Percentiles rank a stretch among this genome's conserved stretches.
These are phyloP conservation scores for Apostichopus japonicus DNA, from an alignment of 35 echinoderm and acorn worm species.

Conservation along the genomic window DNA sequence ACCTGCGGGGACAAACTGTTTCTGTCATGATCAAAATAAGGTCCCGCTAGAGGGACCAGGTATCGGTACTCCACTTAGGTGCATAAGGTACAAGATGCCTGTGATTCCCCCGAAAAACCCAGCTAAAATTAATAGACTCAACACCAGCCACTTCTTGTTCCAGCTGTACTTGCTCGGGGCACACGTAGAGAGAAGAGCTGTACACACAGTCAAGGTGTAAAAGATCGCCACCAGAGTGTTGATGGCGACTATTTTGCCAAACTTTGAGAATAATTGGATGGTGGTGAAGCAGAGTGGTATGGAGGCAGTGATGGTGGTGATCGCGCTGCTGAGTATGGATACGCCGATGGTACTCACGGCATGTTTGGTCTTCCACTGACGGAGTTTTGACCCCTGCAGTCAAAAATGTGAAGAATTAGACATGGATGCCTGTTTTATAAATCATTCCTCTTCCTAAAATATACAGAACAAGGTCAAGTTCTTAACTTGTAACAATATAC, in stretches of 20 bases:
- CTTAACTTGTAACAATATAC: no score
- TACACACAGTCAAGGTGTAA: slow-evolving; percentile 89
- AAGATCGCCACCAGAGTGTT: slow-evolving; percentile 90
- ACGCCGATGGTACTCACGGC: slow-evolving; percentile 90
- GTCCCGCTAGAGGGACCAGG: slow-evolving; percentile 82
- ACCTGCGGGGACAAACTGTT: no score
- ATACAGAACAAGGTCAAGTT: no score
- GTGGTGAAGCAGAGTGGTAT: slow-evolving; percentile 91
- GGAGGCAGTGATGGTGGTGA: slow-evolving; percentile 92
- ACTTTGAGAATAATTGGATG: slow-evolving; percentile 91
- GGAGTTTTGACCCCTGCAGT: slow-evolving; percentile 50
- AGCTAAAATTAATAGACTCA: slow-evolving; percentile 62
- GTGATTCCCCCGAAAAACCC: slow-evolving; percentile 49
- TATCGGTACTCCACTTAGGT: slow-evolving; percentile 61
- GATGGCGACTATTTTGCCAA: slow-evolving; percentile 95
- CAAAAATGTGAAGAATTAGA: no score
- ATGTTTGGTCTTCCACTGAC: slow-evolving; percentile 75
- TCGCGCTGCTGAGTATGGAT: slow-evolving; percentile 89
- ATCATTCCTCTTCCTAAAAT: no score
- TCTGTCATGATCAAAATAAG: slow-evolving; percentile 61
- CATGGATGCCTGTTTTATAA: no score
- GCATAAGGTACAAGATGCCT: slow-evolving; percentile 47
- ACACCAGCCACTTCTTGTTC: slow-evolving; percentile 73
- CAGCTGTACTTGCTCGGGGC: slow-evolving; percentile 81
- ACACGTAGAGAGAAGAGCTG: slow-evolving; percentile 64